Evolutionary conservation across 2,113 vertebrate species (phyloP), one percentile per base, ranked within the genome.

Genomic region (Brienomyrus longianalis): DNA sequence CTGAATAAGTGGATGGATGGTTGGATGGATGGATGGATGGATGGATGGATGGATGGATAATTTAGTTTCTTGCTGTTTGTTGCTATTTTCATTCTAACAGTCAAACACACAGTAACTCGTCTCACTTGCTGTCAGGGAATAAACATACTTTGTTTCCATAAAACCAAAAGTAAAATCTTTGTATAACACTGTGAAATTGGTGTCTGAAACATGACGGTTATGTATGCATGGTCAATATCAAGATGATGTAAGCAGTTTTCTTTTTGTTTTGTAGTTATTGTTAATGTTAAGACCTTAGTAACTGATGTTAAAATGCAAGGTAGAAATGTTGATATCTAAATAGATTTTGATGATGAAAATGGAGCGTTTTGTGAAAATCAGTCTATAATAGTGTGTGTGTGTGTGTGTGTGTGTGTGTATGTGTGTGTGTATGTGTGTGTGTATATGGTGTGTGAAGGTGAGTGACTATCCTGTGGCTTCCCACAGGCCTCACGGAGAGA

Each of bases 401-500:
- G 35, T 17, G 91, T 88, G 89, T 88, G 89, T 89, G 91, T 80
- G 62, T 47, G 51, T 86, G 89, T 86, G 83, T 59, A 62, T 66
- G 84, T 80, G 86, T 50, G 35, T 17, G 91, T 88, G 89, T 88
- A 89, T 89, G 91, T 80, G 62, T 47, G 51, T 86, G 83, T 52
- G 52, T 51, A 87, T 90, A 90, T 90, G 91, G 84, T 83, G 90
- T 90, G 92, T 93, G 92, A 94, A 93, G 93, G 92, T 95, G 93
- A 95, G 94, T 96, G 96, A 96, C 94, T 96, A 83, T 96, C 93
- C 95, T 96, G 91, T 96, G 95, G 94, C 95, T 96, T 94, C 95
- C 96, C 94, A 93, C 96, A 96, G 96, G 96, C 96, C 95, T 96
- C 96, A 93, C 94, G 96, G 93, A 94, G 96, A 96, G 96, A 96